phyloP scores from a whole-genome alignment of 2,888 invertebrate genomes.

The Ennomos erosarius region DNA sequence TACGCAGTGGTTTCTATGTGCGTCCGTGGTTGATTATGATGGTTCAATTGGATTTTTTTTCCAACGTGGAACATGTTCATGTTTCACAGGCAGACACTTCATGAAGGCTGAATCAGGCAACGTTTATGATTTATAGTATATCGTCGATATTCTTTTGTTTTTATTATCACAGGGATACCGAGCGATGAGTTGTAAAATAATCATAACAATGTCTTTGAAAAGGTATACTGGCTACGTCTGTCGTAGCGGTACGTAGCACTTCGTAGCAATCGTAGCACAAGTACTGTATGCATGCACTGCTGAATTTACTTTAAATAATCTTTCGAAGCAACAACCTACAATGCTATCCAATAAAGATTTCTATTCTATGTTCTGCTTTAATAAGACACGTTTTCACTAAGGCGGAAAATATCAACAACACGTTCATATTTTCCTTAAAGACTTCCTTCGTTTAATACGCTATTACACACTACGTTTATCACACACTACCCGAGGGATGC shows the following conservation, averaged over 20 bases:
- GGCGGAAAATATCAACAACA: neutral
- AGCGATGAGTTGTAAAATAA: no score
- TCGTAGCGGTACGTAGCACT: slow-evolving; percentile 10
- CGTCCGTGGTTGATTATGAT: slow-evolving; percentile 54
- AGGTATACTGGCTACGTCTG: neutral
- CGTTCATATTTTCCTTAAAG: slow-evolving; percentile 9
- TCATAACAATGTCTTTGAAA: no score
- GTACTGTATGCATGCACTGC: slow-evolving; percentile 13
- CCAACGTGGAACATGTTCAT: slow-evolving; percentile 5
- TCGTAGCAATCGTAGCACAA: slow-evolving; percentile 32
- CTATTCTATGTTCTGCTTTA: slow-evolving; percentile 1
- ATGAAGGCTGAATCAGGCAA: slow-evolving; percentile 6
- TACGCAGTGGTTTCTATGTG: slow-evolving; percentile 54
- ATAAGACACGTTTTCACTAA: neutral
- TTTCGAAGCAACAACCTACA: no score
- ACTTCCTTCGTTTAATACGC: slow-evolving; percentile 3
- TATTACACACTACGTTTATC: slow-evolving; percentile 12
- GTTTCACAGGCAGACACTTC: slow-evolving; percentile 1
- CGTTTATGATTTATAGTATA: slow-evolving; percentile 1
- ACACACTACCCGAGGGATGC: slow-evolving; percentile 15
- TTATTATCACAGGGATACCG: neutral
- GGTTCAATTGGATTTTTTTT: slow-evolving; percentile 36
- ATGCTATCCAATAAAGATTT: neutral
- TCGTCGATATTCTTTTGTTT: neutral
- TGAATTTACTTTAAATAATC: no score